Percentiles rank a stretch among this genome's conserved stretches.
These are phyloP conservation scores for Pelecanoides urinatrix DNA, from an alignment of 2,113 vertebrate genomes.

Conservation along the genomic window DNA sequence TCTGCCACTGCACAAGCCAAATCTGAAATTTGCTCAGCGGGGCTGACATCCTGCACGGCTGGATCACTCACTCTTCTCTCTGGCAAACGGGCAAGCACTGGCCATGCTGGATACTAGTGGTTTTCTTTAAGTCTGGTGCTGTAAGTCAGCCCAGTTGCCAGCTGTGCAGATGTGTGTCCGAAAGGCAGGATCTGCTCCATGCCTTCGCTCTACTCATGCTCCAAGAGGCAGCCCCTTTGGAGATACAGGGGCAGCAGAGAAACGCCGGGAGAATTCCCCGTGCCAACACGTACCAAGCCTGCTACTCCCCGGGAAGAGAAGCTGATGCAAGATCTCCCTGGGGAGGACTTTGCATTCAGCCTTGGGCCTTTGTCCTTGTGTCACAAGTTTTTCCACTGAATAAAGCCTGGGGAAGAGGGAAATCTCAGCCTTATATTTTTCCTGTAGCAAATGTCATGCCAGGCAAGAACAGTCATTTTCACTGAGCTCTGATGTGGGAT, in stretches of 20 bases:
- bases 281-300: not conserved
- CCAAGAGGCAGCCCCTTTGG: not conserved
- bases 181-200: not conserved
- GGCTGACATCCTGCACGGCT: not conserved
- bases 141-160: not conserved
- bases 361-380: conserved; percentile 47
- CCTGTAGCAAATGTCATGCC: not conserved
- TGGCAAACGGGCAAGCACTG: not conserved
- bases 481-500: not conserved
- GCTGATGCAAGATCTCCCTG: conserved; percentile 29
- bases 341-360: conserved; percentile 40
- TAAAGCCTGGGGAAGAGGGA: not conserved
- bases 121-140: not conserved
- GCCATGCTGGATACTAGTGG: not conserved
- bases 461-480: conserved; percentile 16
- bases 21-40: rapidly evolving
- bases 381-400: conserved; percentile 61
- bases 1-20: not conserved
- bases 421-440: conserved; percentile 13
- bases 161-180: not conserved
- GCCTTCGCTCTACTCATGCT: not conserved
- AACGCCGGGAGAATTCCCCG: rapidly evolving
- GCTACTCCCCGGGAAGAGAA: not conserved
- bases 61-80: not conserved
- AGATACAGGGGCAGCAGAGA: not conserved